A percentile compares a stretch with the other conserved stretches of the same genome.
Evolutionary conservation across 2,888 invertebrate species (phyloP).

Genomic region (Diadromus collaris): DNA sequence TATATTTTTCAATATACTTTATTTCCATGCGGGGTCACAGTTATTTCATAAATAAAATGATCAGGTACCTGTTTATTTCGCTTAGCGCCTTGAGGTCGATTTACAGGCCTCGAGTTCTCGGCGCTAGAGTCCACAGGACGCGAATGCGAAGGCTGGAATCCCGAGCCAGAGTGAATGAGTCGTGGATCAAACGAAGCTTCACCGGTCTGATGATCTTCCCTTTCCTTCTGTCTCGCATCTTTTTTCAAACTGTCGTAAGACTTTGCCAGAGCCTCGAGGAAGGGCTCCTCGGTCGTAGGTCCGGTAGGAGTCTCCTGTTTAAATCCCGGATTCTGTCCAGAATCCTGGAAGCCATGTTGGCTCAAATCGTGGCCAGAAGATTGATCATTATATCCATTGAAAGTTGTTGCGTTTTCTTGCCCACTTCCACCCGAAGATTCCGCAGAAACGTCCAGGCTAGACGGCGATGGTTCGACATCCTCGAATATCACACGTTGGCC

Average conservation of each 20-base stretch:
- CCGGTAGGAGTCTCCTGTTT: constrained; percentile 37
- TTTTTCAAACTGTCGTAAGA: constrained; percentile 63
- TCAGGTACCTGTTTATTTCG: constrained; percentile 72
- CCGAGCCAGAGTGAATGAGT: constrained; percentile 47
- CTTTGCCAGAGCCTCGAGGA: constrained; percentile 63
- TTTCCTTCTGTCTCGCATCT: constrained; percentile 33
- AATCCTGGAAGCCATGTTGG: neutral
- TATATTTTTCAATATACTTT: too few species aligned
- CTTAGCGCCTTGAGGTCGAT: constrained; percentile 65
- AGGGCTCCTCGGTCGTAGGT: constrained; percentile 60
- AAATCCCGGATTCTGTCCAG: constrained; percentile 33
- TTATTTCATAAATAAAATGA: neutral
- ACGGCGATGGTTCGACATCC: constrained; percentile 16
- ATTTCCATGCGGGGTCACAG: neutral
- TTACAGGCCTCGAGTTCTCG: constrained; percentile 19
- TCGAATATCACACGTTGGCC: constrained; percentile 32
- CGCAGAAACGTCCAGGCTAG: constrained; percentile 1
- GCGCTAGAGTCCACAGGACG: constrained; percentile 9
- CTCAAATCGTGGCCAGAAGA: constrained; percentile 10
- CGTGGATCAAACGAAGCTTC: constrained; percentile 48
- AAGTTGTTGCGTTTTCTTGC: constrained; percentile 9
- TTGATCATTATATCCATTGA: constrained; percentile 25
- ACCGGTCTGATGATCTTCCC: neutral
- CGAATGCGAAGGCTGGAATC: constrained; percentile 44
- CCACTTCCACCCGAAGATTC: neutral